Evolutionary conservation across 2,113 vertebrate species (phyloP), one percentile per base, ranked within the genome.

Genomic region (Prinia subflava): DNA sequence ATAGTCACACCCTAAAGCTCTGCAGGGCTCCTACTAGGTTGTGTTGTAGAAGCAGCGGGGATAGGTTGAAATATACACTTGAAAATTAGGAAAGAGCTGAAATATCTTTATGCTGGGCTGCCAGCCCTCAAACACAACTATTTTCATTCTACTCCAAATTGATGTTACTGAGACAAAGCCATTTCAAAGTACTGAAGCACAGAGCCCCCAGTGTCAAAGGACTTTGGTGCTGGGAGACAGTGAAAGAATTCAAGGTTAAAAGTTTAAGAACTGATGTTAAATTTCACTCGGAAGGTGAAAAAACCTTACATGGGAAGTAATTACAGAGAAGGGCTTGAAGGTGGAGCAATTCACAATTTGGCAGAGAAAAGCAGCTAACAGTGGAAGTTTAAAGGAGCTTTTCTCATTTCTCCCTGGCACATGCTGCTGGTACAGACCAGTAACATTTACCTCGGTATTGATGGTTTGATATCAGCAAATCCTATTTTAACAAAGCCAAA

Each of bases 341-440:
- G 94, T 87, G 82, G 87, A 96, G 93, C 75, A 35, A 24, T 9
- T 33, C 91, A 94, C 84, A 94, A 78, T 86, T 52, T 93, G 96
- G 94, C 95, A 95, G 88, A 88, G 71, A 65, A 94, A 87, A 85
- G 52, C 28, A 35, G 84, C 60, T 83, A 71, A 75, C 42, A 64
- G 33, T 77, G 70, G 85, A 76, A 80, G 91, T 94, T 98, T 97
- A 97, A 97, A 98, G 95, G 96, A 94, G 70, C 86, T 89, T 75
- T 85, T 67, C 75, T 79, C 68, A 49, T 82, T 94, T 86, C 89
- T 87, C 74, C 30, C 50, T 67, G 46, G 53, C 24, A 47, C 24
- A 2, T 0, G 11, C 31, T 46, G 62, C 70, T 60, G 59, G 33
- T 47, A 27, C 15, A 39, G 42, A 47, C 5, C 47, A 52, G 52